Conservation (phyloP, 2,113 vertebrate genomes). For the Paramormyrops kingsleyae region DNA sequence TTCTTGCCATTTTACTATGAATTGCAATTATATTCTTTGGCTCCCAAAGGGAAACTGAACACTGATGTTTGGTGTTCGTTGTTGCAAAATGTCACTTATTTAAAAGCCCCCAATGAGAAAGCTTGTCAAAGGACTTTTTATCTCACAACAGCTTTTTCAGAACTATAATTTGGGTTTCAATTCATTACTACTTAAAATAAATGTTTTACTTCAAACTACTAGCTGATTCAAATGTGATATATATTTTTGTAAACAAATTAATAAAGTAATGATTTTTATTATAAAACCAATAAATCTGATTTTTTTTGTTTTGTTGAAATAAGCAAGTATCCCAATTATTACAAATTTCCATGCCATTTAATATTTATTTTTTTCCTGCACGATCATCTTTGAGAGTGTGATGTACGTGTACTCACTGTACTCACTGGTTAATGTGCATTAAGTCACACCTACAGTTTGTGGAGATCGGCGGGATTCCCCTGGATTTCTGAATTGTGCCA, state of each 20-base stretch:
- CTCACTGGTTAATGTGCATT: slow-evolving; percentile 12
- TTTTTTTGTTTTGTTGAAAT: background rate
- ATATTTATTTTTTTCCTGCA: background rate
- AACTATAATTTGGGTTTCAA: background rate
- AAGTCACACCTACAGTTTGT: slow-evolving; percentile 33
- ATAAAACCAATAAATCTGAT: no score
- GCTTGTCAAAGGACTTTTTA: background rate
- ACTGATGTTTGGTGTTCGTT: background rate
- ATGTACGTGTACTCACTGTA: slow-evolving; percentile 8
- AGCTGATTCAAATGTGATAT: no score
- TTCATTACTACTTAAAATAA: no score
- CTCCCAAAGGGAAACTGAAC: background rate
- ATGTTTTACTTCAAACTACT: no score
- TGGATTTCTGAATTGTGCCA: slow-evolving; percentile 24
- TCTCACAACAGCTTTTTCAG: background rate
- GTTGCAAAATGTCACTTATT: background rate
- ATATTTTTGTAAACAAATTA: no score
- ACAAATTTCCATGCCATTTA: background rate
- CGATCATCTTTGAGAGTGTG: background rate
- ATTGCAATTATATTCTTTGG: background rate
- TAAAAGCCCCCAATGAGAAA: background rate
- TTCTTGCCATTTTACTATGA: background rate
- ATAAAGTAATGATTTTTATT: no score
- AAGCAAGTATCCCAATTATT: background rate
- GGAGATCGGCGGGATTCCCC: slow-evolving; percentile 51